phyloP scores from a whole-genome alignment of 92 coral and sea anemone genomes.

The Chrysogorgia sp. region DNA sequence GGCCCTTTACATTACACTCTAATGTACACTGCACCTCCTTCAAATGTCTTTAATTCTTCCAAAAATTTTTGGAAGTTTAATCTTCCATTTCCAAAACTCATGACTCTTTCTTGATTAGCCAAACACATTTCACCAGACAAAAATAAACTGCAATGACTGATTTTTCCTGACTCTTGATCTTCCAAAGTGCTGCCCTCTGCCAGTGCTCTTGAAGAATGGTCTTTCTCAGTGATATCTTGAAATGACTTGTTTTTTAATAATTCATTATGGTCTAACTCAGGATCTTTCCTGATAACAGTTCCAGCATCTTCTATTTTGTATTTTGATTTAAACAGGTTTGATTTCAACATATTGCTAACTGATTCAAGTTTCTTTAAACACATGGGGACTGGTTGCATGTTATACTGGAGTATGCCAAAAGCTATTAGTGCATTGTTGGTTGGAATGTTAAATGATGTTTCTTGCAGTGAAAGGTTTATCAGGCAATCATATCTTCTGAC shows the following conservation, averaged over 20 bases:
- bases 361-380: background rate
- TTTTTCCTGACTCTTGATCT: background rate
- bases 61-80: constrained; percentile 6
- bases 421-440: background rate
- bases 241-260: background rate
- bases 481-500: too few relatives aligned
- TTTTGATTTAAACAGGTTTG: constrained; percentile 21
- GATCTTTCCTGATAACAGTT: background rate
- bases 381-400: background rate
- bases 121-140: background rate
- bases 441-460: background rate
- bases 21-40: background rate
- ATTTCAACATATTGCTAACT: background rate
- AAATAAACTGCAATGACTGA: background rate
- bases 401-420: background rate
- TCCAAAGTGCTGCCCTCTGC: background rate
- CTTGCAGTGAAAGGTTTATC: too few relatives aligned
- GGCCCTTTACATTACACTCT: background rate
- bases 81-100: background rate
- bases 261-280: background rate
- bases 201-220: background rate
- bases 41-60: constrained; percentile 7
- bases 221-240: background rate
- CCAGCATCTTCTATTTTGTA: background rate
- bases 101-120: background rate